phyloP scores from a whole-genome alignment of 64 coral and sea anemone species.

The Stylophora pistillata region DNA sequence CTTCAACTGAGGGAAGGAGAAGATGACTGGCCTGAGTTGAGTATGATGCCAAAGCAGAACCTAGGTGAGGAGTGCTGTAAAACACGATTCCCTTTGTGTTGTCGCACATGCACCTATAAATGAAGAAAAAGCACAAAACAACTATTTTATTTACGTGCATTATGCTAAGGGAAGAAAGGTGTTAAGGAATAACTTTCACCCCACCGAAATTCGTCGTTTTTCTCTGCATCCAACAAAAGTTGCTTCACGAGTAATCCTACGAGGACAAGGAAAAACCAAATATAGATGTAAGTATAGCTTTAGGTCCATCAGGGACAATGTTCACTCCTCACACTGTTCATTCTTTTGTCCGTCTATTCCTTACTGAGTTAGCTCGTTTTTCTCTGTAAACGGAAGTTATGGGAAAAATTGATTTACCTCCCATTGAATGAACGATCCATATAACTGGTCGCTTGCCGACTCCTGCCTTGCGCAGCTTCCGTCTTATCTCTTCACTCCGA shows the following conservation, averaged over 20 bases:
- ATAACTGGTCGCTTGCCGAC: conserved; percentile 91
- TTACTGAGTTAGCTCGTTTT: too few relatives aligned
- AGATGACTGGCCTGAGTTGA: conserved; percentile 81
- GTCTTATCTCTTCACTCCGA: conserved; percentile 87
- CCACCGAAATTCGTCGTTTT: conserved; percentile 59
- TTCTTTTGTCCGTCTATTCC: too few relatives aligned
- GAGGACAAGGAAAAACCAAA: neutral
- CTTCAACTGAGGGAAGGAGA: conserved; percentile 78
- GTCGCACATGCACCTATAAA: conserved; percentile 71
- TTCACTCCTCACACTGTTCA: too few relatives aligned
- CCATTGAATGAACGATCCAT: conserved; percentile 96
- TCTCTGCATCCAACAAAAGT: conserved; percentile 67
- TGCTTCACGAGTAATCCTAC: conserved; percentile 90
- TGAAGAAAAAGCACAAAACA: neutral
- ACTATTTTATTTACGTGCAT: neutral
- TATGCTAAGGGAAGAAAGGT: neutral
- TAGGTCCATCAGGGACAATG: too few relatives aligned
- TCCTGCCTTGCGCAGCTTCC: conserved; percentile 78
- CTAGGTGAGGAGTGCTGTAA: conserved; percentile 85
- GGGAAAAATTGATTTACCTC: conserved; percentile 83
- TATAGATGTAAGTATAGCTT: neutral
- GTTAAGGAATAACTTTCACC: neutral
- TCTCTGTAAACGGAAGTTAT: too few relatives aligned
- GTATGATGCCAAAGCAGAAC: conserved; percentile 78
- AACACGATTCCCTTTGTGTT: conserved; percentile 87